A percentile compares a stretch with the other conserved stretches of the same genome.
phyloP scores from a whole-genome alignment of 2,888 invertebrate genomes.

The Drosophila cognata region DNA sequence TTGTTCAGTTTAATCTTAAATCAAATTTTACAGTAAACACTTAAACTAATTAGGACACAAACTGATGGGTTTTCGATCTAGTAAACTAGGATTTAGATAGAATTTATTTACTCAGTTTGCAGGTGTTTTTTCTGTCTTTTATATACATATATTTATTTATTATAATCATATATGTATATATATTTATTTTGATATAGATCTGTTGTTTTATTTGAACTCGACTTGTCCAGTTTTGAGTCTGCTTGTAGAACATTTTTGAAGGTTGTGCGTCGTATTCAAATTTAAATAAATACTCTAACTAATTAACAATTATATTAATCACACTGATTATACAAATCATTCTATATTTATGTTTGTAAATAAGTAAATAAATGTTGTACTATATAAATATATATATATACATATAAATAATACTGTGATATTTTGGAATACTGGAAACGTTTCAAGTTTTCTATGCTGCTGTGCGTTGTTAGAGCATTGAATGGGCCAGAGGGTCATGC shows the following conservation, averaged over 20 bases:
- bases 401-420: neutral
- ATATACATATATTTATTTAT: too few relatives aligned
- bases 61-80: neutral
- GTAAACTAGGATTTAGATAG: neutral
- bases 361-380: neutral
- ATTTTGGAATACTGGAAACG: neutral
- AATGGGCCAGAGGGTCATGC: conserved; percentile 10
- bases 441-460: neutral
- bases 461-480: conserved; percentile 29
- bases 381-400: too few relatives aligned
- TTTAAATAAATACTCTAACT: neutral
- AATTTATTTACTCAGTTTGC: neutral
- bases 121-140: neutral
- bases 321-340: neutral
- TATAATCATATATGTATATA: too few relatives aligned
- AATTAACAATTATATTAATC: neutral
- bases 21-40: neutral
- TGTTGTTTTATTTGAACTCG: neutral
- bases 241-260: neutral
- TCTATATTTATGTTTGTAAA: neutral
- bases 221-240: neutral
- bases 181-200: neutral
- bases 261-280: too few relatives aligned
- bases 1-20: neutral
- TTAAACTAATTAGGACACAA: neutral